These are phyloP conservation scores for Brassicogethes aeneus DNA, from an alignment of 2,888 invertebrate genomes.

Conservation along the genomic window DNA sequence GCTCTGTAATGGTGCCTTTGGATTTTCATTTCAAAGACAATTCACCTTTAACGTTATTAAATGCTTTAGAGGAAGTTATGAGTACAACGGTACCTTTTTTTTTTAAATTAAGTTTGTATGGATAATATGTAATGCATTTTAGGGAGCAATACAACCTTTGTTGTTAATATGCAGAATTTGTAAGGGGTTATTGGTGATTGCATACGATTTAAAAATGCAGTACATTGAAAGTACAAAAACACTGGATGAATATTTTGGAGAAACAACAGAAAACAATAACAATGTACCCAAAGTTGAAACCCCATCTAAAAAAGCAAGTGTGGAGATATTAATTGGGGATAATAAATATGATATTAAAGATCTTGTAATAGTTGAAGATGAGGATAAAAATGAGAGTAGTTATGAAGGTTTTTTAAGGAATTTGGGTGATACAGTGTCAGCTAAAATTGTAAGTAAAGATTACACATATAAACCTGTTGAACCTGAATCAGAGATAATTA, in stretches of 20 bases:
- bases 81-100: constrained; percentile 3
- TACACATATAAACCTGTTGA: neutral
- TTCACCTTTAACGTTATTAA: neutral
- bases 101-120: neutral
- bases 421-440: constrained; percentile 19
- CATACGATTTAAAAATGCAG: constrained; percentile 7
- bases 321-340: constrained; percentile 19
- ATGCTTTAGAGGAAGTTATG: constrained; percentile 8
- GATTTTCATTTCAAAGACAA: neutral
- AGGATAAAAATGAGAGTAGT: constrained; percentile 7
- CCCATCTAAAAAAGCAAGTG: constrained; percentile 10
- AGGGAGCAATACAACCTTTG: neutral
- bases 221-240: constrained; percentile 5
- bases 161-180: constrained; percentile 1
- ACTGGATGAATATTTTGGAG: constrained; percentile 1
- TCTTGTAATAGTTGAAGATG: constrained; percentile 20
- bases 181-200: constrained; percentile 8
- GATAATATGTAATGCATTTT: constrained; percentile 4
- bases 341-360: constrained; percentile 20
- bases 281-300: neutral
- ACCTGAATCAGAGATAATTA: neutral
- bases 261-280: neutral
- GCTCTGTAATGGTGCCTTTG: constrained; percentile 5
- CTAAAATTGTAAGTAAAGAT: constrained; percentile 13
- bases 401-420: constrained; percentile 22